A percentile compares a stretch with the other conserved stretches of the same genome.
Evolutionary conservation across 2,113 vertebrate genomes (phyloP).

Genomic region (Thalassarche chlororhynchos): DNA sequence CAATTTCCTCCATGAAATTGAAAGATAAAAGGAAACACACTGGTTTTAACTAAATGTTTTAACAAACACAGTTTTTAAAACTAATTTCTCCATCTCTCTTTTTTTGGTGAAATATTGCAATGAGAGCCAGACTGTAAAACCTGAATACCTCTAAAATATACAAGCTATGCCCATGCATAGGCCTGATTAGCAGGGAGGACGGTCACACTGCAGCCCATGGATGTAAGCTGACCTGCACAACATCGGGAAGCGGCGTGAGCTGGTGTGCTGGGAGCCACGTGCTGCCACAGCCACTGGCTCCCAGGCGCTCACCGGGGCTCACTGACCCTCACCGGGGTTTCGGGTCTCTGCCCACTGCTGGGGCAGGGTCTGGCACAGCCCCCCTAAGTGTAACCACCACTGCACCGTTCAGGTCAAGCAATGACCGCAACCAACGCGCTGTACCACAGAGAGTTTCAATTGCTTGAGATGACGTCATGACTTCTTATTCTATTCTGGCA

Average conservation of each 20-base stretch:
- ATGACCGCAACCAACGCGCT: fast-evolving
- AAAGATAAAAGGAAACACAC: neutral
- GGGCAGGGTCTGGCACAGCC: neutral
- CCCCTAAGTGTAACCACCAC: no score
- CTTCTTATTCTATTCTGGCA: neutral
- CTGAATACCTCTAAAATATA: neutral
- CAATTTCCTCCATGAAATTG: neutral
- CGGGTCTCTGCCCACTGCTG: neutral
- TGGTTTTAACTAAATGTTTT: neutral
- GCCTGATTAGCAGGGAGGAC: neutral
- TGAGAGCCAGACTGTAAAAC: neutral
- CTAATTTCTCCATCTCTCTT: neutral
- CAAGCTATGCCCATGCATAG: no score
- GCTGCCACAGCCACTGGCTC: neutral
- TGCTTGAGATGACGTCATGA: neutral
- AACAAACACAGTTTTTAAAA: neutral
- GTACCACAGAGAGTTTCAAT: neutral
- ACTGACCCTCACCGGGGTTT: no score
- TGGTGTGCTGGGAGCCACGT: no score
- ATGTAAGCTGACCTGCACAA: no score
- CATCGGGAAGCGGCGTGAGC: fast-evolving
- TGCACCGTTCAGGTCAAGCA: neutral
- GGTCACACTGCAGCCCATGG: neutral
- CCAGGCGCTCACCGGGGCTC: fast-evolving
- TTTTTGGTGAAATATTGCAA: neutral